Conservation (phyloP, 1,140 invertebrate species). For the Drosophila equinoxialis region DNA sequence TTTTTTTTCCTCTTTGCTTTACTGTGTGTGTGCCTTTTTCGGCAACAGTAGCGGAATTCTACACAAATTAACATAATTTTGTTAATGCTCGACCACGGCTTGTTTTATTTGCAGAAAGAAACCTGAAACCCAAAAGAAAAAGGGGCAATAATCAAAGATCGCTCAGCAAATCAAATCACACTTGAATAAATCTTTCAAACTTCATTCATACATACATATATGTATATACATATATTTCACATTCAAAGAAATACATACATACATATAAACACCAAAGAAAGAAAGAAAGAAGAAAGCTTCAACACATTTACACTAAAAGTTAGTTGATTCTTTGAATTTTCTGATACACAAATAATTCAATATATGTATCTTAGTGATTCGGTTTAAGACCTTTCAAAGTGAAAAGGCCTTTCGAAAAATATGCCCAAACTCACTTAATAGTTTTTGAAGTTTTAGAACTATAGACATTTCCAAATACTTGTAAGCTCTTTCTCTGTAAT, state of each 20-base stretch:
- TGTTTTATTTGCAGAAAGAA: constrained; percentile 18
- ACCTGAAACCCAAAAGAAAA: not conserved
- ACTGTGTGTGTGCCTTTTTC: constrained; percentile 10
- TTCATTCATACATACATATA: not conserved
- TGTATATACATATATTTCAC: not conserved
- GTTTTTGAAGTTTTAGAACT: too few species aligned
- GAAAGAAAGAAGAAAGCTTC: too few species aligned
- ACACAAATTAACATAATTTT: constrained; percentile 59
- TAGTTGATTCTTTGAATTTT: too few species aligned
- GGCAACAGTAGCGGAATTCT: constrained; percentile 59
- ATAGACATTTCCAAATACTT: too few species aligned
- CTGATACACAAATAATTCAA: too few species aligned
- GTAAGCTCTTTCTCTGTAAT: too few species aligned
- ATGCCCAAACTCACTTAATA: too few species aligned
- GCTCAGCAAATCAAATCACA: constrained; percentile 2
- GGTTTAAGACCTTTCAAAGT: too few species aligned
- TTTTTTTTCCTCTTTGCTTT: not conserved
- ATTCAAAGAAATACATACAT: not conserved
- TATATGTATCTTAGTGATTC: too few species aligned
- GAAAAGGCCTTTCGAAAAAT: too few species aligned
- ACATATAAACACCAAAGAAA: too few species aligned
- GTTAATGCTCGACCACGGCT: constrained; percentile 14
- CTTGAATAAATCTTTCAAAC: not conserved
- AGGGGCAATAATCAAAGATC: not conserved
- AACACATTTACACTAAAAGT: too few species aligned